Evolutionary conservation across 1,140 invertebrate genomes (phyloP).

Genomic region (Atta colombica): DNA sequence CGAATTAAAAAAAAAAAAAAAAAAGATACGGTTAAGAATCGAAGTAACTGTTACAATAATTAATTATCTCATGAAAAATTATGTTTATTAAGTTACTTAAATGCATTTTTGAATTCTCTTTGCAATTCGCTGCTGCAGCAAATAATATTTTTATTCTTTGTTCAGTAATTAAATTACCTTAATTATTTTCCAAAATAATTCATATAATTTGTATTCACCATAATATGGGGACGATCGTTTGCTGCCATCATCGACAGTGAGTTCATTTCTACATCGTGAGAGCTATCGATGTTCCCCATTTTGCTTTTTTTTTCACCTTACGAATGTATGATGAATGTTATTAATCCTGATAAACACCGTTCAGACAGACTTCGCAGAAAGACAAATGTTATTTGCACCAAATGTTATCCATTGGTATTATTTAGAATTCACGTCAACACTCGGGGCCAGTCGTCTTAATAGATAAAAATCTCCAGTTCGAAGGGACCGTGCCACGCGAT

Average conservation of each 20-base stretch:
- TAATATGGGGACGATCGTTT: slow-evolving; percentile 71
- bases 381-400: slow-evolving; percentile 12
- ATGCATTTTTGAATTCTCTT: neutral
- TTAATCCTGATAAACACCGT: neutral
- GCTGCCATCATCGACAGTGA: slow-evolving; percentile 73
- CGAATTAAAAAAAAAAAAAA: neutral
- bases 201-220: slow-evolving; percentile 76
- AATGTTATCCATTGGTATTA: slow-evolving; percentile 41
- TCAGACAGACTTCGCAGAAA: neutral
- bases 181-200: neutral
- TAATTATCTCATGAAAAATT: neutral
- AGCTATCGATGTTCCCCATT: slow-evolving; percentile 74
- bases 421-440: neutral
- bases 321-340: no score
- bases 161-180: neutral
- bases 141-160: neutral
- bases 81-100: neutral
- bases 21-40: neutral
- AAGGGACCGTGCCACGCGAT: neutral
- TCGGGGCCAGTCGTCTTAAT: neutral
- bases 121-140: no score
- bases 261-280: slow-evolving; percentile 82
- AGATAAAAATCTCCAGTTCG: neutral
- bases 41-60: neutral
- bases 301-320: slow-evolving; percentile 5